Percentiles rank a stretch among this genome's conserved stretches.
These are phyloP conservation scores for Callosobruchus maculatus DNA, from an alignment of 2,888 invertebrate genomes.

Conservation along the genomic window DNA sequence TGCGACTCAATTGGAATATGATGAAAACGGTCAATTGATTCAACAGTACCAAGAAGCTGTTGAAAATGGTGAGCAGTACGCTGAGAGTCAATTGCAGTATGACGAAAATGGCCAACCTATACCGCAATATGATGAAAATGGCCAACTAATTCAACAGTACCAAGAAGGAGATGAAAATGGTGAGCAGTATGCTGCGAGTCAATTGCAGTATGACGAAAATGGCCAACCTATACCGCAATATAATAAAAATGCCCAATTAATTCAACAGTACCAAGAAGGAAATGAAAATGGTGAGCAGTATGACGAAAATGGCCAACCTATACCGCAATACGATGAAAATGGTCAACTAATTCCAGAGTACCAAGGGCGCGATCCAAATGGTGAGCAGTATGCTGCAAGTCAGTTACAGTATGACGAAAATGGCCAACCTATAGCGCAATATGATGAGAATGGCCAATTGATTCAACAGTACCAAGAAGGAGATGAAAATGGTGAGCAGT, in stretches of 20 bases:
- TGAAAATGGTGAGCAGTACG: neutral
- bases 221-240: constrained; percentile 24
- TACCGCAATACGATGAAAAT: constrained; percentile 30
- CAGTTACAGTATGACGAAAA: constrained; percentile 22
- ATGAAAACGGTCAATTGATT: constrained; percentile 15
- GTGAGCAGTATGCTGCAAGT: constrained; percentile 16
- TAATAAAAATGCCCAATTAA: constrained; percentile 24
- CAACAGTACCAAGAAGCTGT: constrained; percentile 14
- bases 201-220: constrained; percentile 14
- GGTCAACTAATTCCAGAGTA: constrained; percentile 22
- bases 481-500: constrained; percentile 15
- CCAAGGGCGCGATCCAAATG: constrained; percentile 4
- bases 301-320: constrained; percentile 28
- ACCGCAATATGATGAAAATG: constrained; percentile 24
- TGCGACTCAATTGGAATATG: constrained; percentile 17
- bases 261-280: constrained; percentile 27
- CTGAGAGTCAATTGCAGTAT: constrained; percentile 10
- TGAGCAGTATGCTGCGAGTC: constrained; percentile 20
- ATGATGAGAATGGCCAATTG: constrained; percentile 7
- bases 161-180: constrained; percentile 15
- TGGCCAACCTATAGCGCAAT: constrained; percentile 13
- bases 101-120: constrained; percentile 25
- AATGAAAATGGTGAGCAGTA: constrained; percentile 22
- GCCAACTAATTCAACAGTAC: constrained; percentile 16
- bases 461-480: constrained; percentile 20